These are phyloP conservation scores for Mandrillus leucophaeus DNA, from an alignment of 2,113 vertebrate genomes.

Conservation along the genomic window DNA sequence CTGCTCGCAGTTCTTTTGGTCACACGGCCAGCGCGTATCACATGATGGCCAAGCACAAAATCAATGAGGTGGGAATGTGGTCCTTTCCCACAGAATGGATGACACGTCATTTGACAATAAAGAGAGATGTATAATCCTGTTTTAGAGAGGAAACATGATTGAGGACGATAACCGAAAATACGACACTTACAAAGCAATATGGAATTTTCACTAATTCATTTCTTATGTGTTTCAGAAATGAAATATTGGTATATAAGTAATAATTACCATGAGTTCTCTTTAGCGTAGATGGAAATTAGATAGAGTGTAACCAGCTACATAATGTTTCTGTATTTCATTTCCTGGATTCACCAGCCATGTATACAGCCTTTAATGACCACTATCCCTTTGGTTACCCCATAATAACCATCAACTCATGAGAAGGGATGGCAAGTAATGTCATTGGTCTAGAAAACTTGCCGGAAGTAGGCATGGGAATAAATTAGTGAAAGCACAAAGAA, in stretches of 20 bases:
- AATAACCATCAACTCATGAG: not conserved
- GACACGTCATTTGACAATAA: fast-evolving
- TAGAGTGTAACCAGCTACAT: not conserved
- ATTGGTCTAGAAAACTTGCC: not conserved
- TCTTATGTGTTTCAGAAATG: not conserved
- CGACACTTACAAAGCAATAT: not conserved
- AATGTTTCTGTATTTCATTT: not conserved
- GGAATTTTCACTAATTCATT: not conserved
- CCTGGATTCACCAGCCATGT: not conserved
- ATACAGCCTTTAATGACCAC: not conserved
- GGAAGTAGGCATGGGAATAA: not conserved
- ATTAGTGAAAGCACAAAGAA: not conserved
- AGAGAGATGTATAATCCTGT: not conserved
- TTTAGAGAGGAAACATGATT: not conserved
- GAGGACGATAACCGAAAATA: not conserved
- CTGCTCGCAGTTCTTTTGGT: not conserved
- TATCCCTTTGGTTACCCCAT: not conserved
- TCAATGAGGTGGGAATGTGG: not conserved
- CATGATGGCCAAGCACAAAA: not conserved
- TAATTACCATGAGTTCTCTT: not conserved
- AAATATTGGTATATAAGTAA: not conserved
- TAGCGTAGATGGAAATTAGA: not conserved
- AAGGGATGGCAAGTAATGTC: not conserved
- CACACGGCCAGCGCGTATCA: not conserved
- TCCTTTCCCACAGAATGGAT: not conserved